Evolutionary conservation across 2,888 invertebrate genomes (phyloP).

Genomic region (Eupithecia exiguata): DNA sequence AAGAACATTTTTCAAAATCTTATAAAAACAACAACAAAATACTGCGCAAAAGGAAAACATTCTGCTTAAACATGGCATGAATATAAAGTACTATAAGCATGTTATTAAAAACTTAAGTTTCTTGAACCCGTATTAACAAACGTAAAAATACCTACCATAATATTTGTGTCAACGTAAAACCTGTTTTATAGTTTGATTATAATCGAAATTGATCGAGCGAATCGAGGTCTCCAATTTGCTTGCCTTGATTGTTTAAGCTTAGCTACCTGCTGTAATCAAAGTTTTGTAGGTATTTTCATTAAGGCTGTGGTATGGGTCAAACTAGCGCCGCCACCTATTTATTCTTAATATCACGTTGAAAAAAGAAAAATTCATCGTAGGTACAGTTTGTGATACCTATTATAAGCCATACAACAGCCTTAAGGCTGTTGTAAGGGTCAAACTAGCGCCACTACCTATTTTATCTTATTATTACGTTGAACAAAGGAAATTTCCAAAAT

Average conservation of each 20-base stretch:
- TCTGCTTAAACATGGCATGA: conserved; percentile 14
- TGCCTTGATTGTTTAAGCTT: neutral
- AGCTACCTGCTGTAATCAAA: conserved; percentile 1
- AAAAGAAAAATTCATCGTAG: no score
- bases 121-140: conserved; percentile 25
- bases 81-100: conserved; percentile 10
- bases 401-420: no score
- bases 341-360: no score
- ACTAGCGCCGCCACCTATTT: no score
- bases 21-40: conserved; percentile 16
- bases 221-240: neutral
- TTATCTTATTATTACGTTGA: no score
- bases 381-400: no score
- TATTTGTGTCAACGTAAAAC: conserved; percentile 25
- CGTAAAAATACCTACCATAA: conserved; percentile 20
- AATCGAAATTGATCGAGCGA: conserved; percentile 1
- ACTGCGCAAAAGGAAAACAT: conserved; percentile 14
- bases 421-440: no score
- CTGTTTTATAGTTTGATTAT: conserved; percentile 16
- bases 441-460: no score
- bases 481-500: no score
- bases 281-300: neutral
- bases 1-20: no score
- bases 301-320: no score
- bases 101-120: conserved; percentile 18